phyloP scores from a whole-genome alignment of 1,140 invertebrate species.

The Bombyx mandarina region DNA sequence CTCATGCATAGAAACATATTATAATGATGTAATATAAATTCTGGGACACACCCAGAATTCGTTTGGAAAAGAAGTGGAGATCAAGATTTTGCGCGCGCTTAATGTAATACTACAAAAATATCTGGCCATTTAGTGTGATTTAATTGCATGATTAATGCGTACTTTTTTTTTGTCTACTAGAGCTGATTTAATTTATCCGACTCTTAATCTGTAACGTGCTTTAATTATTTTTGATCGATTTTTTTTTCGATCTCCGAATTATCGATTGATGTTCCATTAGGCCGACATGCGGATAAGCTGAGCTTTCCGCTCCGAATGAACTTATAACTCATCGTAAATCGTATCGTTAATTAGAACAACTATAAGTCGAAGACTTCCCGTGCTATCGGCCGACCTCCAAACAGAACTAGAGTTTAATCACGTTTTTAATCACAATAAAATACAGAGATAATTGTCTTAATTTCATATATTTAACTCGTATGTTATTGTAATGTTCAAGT shows the following conservation, averaged over 20 bases:
- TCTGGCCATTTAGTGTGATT: too few relatives aligned
- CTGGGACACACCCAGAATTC: constrained; percentile 7
- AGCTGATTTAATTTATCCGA: too few relatives aligned
- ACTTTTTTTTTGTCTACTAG: too few relatives aligned
- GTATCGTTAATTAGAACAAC: constrained; percentile 25
- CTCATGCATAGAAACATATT: constrained; percentile 8
- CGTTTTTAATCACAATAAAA: constrained; percentile 16
- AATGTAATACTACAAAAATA: too few relatives aligned
- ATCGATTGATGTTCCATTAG: too few relatives aligned
- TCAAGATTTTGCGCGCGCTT: too few relatives aligned
- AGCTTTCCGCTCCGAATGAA: constrained; percentile 8
- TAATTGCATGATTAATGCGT: too few relatives aligned
- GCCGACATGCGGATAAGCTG: too few relatives aligned
- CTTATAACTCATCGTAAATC: constrained; percentile 20
- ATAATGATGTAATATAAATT: constrained; percentile 18
- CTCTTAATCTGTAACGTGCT: too few relatives aligned
- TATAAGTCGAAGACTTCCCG: constrained; percentile 23
- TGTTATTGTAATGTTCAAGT: neutral
- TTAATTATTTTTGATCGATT: too few relatives aligned
- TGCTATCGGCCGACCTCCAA: constrained; percentile 23
- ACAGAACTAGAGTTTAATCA: constrained; percentile 13
- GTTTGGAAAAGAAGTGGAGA: neutral
- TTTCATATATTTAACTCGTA: constrained; percentile 7
- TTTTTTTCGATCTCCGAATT: too few relatives aligned
- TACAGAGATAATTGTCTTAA: constrained; percentile 13